Evolutionary conservation across 2,113 vertebrate genomes (phyloP), one percentile per base, ranked within the genome.

Genomic region (Gymnarchus niloticus): DNA sequence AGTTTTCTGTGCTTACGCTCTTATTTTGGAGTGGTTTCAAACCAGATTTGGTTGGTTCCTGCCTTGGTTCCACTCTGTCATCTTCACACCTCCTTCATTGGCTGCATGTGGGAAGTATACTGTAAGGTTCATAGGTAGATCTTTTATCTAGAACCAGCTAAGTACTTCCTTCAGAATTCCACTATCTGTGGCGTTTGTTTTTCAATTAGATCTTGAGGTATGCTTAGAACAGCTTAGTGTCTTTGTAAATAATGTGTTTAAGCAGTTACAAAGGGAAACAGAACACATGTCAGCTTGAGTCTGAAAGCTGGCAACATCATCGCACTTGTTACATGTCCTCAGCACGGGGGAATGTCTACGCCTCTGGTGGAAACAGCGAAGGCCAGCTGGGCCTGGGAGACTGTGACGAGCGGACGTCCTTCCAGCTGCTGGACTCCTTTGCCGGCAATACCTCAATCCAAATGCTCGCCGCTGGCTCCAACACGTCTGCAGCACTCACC

Each of bases 301-400:
- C 5, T 54, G 41, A 41, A 2, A 6, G 8, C n/a, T 77, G 48
- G 12, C 10, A 49, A 65, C 41, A 85, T 56, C 83, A 14, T 3
- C 3, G 41, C 41, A 21, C 61, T 52, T 54, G 33, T 81, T 21
- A 44, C 88, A 51, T 81, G 19, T 28, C 0, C 12, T 77, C 89
- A 99, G 97, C 94, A 85, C 92, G 90, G 89, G 96, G 96, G 84
- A 93, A 91, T 7, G 91, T 98, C 37, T 98, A 95, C 84, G 91
- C 96, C 84, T 87, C 95, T 25, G 98, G 98, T 23, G 96, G 97
- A 83, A 99, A 99, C 93, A 95, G 91, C 78, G 97, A 99, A 92
- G 97, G 97, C 2, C 97, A 99, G 85, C 89, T 99, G 88, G 97
- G 97, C 51, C 95, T 99, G 56, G 96, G 97, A n/a, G 95, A 99